Evolutionary conservation across 2,113 vertebrate genomes (phyloP).

Genomic region (Ploceus nigricollis): DNA sequence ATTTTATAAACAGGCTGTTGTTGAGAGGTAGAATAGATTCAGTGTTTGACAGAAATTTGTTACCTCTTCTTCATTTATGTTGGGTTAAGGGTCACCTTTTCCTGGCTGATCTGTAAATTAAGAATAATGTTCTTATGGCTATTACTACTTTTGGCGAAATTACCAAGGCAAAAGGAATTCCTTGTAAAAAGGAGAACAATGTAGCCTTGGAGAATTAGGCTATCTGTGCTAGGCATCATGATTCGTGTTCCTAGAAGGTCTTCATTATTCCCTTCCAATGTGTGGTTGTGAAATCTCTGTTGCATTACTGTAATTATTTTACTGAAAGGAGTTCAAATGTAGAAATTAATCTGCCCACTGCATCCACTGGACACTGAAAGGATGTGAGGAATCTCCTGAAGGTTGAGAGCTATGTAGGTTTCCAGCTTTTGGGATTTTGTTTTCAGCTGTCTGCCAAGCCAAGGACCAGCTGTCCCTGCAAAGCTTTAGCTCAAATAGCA

Average conservation of each 20-base stretch:
- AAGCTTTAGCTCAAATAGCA: not conserved
- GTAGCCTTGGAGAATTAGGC: not conserved
- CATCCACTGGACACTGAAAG: rapidly evolving
- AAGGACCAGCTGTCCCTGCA: not conserved
- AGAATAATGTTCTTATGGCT: not conserved
- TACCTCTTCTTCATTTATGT: not conserved
- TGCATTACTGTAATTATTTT: not conserved
- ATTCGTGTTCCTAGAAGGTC: not conserved
- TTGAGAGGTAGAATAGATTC: not conserved
- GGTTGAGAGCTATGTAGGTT: not conserved
- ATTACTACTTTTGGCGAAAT: not conserved
- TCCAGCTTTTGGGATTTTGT: not conserved
- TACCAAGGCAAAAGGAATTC: not conserved
- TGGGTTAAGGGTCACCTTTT: not conserved
- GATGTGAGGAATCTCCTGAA: not conserved
- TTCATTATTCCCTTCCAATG: not conserved
- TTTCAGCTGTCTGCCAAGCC: not conserved
- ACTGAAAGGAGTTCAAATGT: not conserved
- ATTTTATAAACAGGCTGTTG: not conserved
- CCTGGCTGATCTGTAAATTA: not conserved
- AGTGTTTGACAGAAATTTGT: not conserved
- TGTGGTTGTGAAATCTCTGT: not conserved
- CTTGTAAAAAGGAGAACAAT: not conserved
- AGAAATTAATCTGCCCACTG: not conserved
- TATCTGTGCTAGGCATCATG: not conserved